Conservation (phyloP, 2,888 invertebrate genomes). For the Meiosimyza platycephala region DNA sequence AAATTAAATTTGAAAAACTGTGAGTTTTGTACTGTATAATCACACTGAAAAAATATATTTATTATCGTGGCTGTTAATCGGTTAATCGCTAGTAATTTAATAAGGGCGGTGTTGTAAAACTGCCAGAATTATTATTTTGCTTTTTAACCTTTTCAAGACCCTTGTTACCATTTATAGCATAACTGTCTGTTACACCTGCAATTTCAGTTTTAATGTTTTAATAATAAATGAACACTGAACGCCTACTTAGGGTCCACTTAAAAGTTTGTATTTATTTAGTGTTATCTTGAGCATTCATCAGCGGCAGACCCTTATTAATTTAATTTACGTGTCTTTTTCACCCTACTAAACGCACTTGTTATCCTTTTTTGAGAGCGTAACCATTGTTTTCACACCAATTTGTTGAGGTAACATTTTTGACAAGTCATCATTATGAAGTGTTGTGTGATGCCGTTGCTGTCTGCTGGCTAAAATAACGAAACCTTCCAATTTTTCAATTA, state of each 20-base stretch:
- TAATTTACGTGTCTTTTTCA: neutral
- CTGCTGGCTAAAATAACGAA: conserved; percentile 22
- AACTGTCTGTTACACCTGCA: conserved; percentile 34
- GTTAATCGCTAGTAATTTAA: too few relatives aligned
- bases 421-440: conserved; percentile 46
- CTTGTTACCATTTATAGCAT: neutral
- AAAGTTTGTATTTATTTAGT: neutral
- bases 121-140: neutral
- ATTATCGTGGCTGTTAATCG: too few relatives aligned
- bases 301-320: conserved; percentile 5
- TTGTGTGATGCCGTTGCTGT: neutral
- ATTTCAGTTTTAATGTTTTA: conserved; percentile 46
- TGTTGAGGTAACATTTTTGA: conserved; percentile 36
- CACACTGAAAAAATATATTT: too few relatives aligned
- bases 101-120: too few relatives aligned
- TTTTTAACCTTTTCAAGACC: conserved; percentile 12
- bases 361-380: conserved; percentile 32
- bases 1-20: too few relatives aligned
- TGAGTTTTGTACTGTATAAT: too few relatives aligned
- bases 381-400: conserved; percentile 44
- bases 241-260: conserved; percentile 49
- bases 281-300: conserved; percentile 10
- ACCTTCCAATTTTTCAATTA: conserved; percentile 52
- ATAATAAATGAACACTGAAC: conserved; percentile 56
- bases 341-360: conserved; percentile 23